A percentile compares a stretch with the other conserved stretches of the same genome.
Conservation (phyloP, 2,888 invertebrate species). For the Scaptomyza flava region DNA sequence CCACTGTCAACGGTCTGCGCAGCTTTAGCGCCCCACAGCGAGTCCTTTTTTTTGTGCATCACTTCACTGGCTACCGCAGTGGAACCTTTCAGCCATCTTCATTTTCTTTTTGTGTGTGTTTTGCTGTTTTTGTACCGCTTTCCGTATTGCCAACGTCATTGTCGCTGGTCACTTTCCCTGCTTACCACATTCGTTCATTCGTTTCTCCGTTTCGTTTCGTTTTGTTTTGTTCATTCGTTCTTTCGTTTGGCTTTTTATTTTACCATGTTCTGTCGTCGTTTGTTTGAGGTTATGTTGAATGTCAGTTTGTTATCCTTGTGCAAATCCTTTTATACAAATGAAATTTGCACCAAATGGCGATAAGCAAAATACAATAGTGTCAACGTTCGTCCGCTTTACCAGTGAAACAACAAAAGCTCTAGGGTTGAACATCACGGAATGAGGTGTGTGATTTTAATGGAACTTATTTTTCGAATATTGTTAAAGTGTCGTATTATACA, state of each 20-base stretch:
- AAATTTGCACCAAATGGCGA: conserved; percentile 78
- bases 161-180: conserved; percentile 74
- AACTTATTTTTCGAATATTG: background rate
- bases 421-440: conserved; percentile 29
- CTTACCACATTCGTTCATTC: conserved; percentile 49
- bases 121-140: conserved; percentile 29
- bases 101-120: conserved; percentile 15
- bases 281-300: conserved; percentile 82
- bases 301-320: conserved; percentile 81
- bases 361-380: conserved; percentile 75
- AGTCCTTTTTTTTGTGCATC: conserved; percentile 66
- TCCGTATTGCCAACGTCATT: conserved; percentile 64
- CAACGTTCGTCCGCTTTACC: conserved; percentile 8
- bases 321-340: conserved; percentile 83
- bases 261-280: conserved; percentile 47
- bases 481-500: background rate
- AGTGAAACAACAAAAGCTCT: conserved; percentile 6
- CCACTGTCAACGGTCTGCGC: conserved; percentile 45
- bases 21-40: conserved; percentile 36
- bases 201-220: conserved; percentile 24
- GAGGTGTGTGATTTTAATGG: conserved; percentile 66
- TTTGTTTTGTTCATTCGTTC: conserved; percentile 33
- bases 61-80: conserved; percentile 38
- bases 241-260: conserved; percentile 31
- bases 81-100: conserved; percentile 51